Evolutionary conservation across 2,888 invertebrate genomes (phyloP), one percentile per base, ranked within the genome.

Genomic region (Dromius quadrimaculatus): DNA sequence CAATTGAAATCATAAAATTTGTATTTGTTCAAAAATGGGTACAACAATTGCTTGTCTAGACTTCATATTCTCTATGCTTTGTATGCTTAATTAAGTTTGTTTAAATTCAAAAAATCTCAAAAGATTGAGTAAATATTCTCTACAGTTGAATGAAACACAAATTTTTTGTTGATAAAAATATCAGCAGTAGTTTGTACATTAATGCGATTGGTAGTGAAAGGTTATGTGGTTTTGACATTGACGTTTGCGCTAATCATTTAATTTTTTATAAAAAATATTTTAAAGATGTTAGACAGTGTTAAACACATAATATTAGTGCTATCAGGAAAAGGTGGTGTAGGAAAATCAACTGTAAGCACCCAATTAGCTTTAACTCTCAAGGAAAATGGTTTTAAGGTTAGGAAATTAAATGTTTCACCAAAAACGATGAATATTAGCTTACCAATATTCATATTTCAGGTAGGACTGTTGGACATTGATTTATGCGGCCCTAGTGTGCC

Each of bases 291-390:
- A 76, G 90, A 92, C 62, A 87, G 88, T 73, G 92, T 95, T 3
- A 94, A 94, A 82, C 91, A 93, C 80, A 87, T 95, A 41, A 89
- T 99, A 77, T 85, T 99, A 75, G 90, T 99, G n/a, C 85, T 99
- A 61, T 98, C 98, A 0, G 99, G 99, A 1, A 99, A 99, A 87
- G 99, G 99, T 19, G 99, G 99, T 38, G 99, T 99, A 20, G 99
- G 99, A 9, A 99, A 99, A 85, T 98, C 97, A 15, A 98, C 98
- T 71, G 91, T 99, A 8, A 94, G 97, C 80, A 93, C 95, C 1
- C 97, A 97, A 80, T 81, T 99, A 72, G 96, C 98, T 0, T 84
- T 97, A 76, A 91, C 94, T 15, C 84, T 99, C 8, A 90, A 90
- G 81, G 89, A 93, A 84, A 86, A 85, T 78, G 92, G 92, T 74